Base-by-base conservation (phyloP, 2,113 vertebrate genomes). In the Echinops telfairi region DNA sequence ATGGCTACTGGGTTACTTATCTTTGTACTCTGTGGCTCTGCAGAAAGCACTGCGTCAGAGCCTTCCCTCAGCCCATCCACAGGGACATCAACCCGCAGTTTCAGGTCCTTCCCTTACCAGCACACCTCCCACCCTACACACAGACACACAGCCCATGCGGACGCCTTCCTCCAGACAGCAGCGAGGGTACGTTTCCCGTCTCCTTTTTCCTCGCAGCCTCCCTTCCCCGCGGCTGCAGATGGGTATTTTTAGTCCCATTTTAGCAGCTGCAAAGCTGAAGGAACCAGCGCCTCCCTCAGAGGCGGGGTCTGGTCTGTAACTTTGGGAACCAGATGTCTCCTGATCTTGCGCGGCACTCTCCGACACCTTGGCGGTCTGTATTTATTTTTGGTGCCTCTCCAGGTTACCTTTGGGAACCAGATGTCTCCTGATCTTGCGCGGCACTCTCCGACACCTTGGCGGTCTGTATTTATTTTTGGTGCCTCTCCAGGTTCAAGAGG, bases 21-120 rank as follows among this genome's bases (percentile, higher is more conserved):
- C 19, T 62, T n/a, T 6, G 31, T 14, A 23, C 29, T 15, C 0
- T 1, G 3, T 38, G n/a, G 29, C 31, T 25, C 10, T 4, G 1
- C 33, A 16, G 20, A 40, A 79, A 38, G 19, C 27, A 6, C 64
- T 4, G 47, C 1, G 47, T 53, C 64, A 33, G 36, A 53, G 73
- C 12, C 47, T 33, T 47, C 6, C 1, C 36, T 36, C 36, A 19
- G 57, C 15, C 40, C 36, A 0, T n/a, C 31, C 38, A 1, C 2
- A 25, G 68, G 36, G 38, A 47, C 1, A 43, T 91, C 43, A 62
- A 60, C 36, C 17, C 31, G 22, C 4, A 33, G 58, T 17, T 22
- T 33, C 36, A 58, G 73, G 27, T 36, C 6, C 38, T 40, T 33
- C 11, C 7, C 6, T 64, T 11, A 0, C 8, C 60, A 86, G 31